Evolutionary conservation across 2,888 invertebrate genomes (phyloP).

Genomic region (Odiellus spinosus): DNA sequence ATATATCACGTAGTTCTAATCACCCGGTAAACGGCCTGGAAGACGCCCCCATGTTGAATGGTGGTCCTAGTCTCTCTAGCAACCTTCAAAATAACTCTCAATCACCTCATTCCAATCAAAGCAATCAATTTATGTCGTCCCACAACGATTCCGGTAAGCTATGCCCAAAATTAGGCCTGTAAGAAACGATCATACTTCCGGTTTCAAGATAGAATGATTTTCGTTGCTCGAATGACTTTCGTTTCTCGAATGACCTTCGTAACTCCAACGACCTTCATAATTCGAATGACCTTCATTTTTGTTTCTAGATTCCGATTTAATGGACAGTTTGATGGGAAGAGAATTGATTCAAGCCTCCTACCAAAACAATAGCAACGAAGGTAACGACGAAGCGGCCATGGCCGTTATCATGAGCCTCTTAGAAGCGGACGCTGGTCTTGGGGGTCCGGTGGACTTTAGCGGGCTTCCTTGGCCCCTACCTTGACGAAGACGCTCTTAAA

Average conservation of each 20-base stretch:
- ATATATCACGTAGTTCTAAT: no score
- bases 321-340: conserved; percentile 40
- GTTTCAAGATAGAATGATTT: neutral
- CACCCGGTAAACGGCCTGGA: no score
- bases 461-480: conserved; percentile 72
- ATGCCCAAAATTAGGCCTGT: no score
- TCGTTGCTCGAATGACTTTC: neutral
- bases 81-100: no score
- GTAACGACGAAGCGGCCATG: conserved; percentile 78
- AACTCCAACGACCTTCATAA: no score
- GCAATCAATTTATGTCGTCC: no score
- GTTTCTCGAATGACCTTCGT: no score
- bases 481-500: conserved; percentile 24
- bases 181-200: no score
- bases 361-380: conserved; percentile 40
- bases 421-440: conserved; percentile 74
- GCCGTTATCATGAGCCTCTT: conserved; percentile 78
- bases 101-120: no score
- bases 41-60: no score
- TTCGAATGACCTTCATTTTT: neutral
- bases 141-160: no score
- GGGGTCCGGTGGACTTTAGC: conserved; percentile 70
- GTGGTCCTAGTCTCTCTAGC: no score
- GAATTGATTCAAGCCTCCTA: conserved; percentile 25
- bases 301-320: conserved; percentile 37